phyloP scores from a whole-genome alignment of 2,113 vertebrate genomes.

The Psammodynastes pulverulentus region DNA sequence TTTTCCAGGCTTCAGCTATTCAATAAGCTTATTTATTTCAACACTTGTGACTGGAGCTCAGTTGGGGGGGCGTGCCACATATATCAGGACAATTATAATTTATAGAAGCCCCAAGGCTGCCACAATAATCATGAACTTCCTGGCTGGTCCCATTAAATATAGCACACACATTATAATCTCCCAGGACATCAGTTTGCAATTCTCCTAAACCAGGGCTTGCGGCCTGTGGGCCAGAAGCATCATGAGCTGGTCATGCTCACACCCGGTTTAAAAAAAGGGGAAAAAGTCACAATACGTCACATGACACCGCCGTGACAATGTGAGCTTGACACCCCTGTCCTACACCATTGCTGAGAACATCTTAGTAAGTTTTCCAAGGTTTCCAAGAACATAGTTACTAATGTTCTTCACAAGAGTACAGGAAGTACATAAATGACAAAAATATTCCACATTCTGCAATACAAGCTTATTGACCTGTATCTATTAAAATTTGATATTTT shows the following conservation, averaged over 20 bases:
- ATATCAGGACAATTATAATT: background rate
- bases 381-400: background rate
- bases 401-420: background rate
- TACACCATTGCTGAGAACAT: background rate
- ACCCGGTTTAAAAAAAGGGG: too few species aligned
- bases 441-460: background rate
- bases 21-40: background rate
- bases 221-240: too few species aligned
- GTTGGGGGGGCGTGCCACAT: background rate
- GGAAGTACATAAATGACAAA: background rate
- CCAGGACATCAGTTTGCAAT: background rate
- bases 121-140: background rate
- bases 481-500: background rate
- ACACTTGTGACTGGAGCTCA: background rate
- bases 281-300: too few species aligned
- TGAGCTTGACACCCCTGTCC: too few species aligned
- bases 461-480: background rate
- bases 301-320: too few species aligned
- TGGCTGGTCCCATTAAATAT: background rate
- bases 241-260: too few species aligned
- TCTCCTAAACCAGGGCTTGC: background rate
- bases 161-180: background rate
- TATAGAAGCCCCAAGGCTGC: background rate
- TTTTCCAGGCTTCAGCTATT: background rate
- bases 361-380: background rate